Base-by-base conservation (phyloP, 2,888 invertebrate species). In the Protodeltote pygarga region DNA sequence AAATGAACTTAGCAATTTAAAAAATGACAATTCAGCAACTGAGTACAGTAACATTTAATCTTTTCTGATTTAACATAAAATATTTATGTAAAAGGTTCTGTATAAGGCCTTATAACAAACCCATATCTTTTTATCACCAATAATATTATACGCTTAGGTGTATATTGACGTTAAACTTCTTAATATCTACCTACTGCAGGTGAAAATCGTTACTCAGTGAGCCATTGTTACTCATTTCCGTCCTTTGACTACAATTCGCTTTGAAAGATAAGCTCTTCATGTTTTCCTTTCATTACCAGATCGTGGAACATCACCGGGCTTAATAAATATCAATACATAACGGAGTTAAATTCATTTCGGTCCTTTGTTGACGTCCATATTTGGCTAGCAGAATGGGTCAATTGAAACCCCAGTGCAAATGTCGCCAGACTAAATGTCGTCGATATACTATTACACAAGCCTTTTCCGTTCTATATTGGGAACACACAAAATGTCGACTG, bases 401-500 rank as follows among this genome's bases (percentile, higher is more conserved):
- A 77, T 81, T 75, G 73, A 73, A 77, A 73, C 74, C 68, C 69
- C 69, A 76, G 72, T 72, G 77, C 79, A 85, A 85, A 85, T 86
- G 86, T 83, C 82, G 73, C 71, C 73, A 62, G 66, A 46, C 71
- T 66, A 70, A 84, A 85, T 85, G 83, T 73, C 75, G 73, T 59
- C 64, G 64, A 65, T 71, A 63, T 65, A n/a, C n/a, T n/a, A n/a
- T n/a, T n/a, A 74, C 63, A 67, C 67, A 63, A 65, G 69, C 73
- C 57, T 63, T 62, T 53, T 47, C 55, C 49, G 53, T 69, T 69
- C 60, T 68, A 75, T 74, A 73, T 73, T 65, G 58, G 63, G 58
- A 61, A 54, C 65, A 48, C 34, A 57, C 59, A 46, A 74, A 78
- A 78, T 76, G 73, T 71, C 74, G 65, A 55, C 51, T 55, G 54